Conservation (phyloP, 2,113 vertebrate genomes). For the Calidris pygmaea region DNA sequence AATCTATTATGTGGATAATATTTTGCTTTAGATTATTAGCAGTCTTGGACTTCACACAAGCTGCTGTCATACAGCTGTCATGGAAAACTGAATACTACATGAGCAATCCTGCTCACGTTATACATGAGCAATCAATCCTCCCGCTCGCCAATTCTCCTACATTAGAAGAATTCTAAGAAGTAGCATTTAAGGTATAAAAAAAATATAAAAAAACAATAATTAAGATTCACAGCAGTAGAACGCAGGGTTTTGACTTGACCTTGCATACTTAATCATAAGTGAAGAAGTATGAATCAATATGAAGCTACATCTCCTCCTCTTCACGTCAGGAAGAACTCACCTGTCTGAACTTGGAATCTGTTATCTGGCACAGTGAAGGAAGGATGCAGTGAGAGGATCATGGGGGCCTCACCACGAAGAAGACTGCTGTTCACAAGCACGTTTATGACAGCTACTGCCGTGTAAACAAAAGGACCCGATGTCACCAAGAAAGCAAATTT, state of each 20-base stretch:
- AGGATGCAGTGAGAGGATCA: conserved; percentile 83
- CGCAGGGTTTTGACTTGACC: not conserved
- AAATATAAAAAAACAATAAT: not conserved
- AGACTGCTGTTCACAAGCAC: conserved; percentile 77
- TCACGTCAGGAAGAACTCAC: conserved; percentile 66
- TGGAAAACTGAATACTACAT: not conserved
- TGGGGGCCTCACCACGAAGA: conserved; percentile 69
- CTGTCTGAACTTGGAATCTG: conserved; percentile 91
- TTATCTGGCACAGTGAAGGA: conserved; percentile 78
- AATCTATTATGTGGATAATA: not conserved
- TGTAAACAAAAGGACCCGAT: conserved; percentile 90
- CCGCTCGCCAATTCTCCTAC: not conserved
- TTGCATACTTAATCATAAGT: not conserved
- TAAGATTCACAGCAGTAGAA: not conserved
- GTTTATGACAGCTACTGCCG: conserved; percentile 89
- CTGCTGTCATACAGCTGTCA: not conserved
- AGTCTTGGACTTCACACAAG: not conserved
- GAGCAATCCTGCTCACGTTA: not conserved
- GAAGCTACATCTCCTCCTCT: not conserved
- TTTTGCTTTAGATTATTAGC: not conserved
- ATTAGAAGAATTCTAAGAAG: not conserved
- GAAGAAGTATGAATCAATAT: not conserved
- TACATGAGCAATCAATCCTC: not conserved
- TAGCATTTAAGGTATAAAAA: not conserved
- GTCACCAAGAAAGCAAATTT: conserved; percentile 89